These are phyloP conservation scores for Symphodus melops DNA, from an alignment of 2,113 vertebrate species.

Conservation along the genomic window DNA sequence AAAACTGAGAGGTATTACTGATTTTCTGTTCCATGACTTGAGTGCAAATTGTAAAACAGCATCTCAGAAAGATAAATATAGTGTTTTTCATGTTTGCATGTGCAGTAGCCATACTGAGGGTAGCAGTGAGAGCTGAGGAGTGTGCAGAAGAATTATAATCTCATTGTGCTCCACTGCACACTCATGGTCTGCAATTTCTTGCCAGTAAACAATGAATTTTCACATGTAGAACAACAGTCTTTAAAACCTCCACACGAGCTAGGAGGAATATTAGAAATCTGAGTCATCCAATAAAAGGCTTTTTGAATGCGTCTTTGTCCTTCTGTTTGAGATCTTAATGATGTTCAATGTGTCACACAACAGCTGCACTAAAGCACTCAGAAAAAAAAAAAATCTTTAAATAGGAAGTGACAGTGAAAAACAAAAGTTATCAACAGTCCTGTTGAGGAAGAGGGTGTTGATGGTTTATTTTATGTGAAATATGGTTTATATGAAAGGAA, in stretches of 20 bases:
- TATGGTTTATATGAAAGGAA: constrained; percentile 2
- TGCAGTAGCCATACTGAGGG: neutral
- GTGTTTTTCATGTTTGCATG: constrained; percentile 18
- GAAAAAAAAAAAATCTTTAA: constrained; percentile 13
- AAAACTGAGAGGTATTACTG: constrained; percentile 20
- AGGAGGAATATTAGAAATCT: constrained; percentile 28
- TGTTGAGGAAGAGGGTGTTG: neutral
- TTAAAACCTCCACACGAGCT: constrained; percentile 23
- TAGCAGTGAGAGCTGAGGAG: constrained; percentile 4
- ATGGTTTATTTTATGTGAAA: constrained; percentile 10
- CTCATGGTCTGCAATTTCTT: constrained; percentile 19
- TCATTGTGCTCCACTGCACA: constrained; percentile 18
- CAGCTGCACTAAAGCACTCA: constrained; percentile 1
- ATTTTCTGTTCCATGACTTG: constrained; percentile 25
- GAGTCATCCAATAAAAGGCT: constrained; percentile 29
- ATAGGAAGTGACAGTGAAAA: constrained; percentile 30
- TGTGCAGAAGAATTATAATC: constrained; percentile 39
- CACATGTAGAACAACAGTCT: constrained; percentile 30
- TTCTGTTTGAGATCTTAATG: constrained; percentile 6
- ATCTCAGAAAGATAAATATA: constrained; percentile 15
- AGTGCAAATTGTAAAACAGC: neutral
- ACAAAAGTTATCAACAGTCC: constrained; percentile 17
- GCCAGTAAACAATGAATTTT: constrained; percentile 41
- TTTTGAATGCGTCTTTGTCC: constrained; percentile 22
- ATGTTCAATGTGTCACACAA: constrained; percentile 23